Evolutionary conservation across 2,113 vertebrate genomes (phyloP), one percentile per base, ranked within the genome.

Genomic region (Onychostruthus taczanowskii): DNA sequence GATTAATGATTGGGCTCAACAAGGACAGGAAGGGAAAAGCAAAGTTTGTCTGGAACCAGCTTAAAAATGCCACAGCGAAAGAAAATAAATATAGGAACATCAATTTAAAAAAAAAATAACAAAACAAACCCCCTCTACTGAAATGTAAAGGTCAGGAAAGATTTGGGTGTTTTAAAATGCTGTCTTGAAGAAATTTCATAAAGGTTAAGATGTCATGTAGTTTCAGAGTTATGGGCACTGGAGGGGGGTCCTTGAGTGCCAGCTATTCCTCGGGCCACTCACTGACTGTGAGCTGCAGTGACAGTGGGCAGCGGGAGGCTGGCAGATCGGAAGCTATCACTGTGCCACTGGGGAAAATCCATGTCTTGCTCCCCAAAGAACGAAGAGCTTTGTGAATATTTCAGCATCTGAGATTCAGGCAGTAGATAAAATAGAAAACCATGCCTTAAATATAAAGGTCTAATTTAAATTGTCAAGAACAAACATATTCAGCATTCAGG

Each of bases 131-230:
- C 77, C 58, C 86, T 96, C 95, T 84, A 96, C 97, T 97, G 97
- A 98, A 98, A 98, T 97, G 96, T 97, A 98, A 98, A 98, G 98
- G 98, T 98, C 98, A 98, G 94, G 96, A 98, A 98, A 98, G 98
- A 98, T 98, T 98, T 98, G 98, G 98, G 97, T 98, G 98, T 98
- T 98, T 98, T 98, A 98, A 98, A 98, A 98, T 98, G 98, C 98
- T 98, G 98, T 98, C 98, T 98, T 94, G 97, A 97, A 98, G 98
- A 97, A 97, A 97, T 98, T 98, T 98, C 97, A 97, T 98, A 98
- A 98, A 99, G 98, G 98, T 98, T 98, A 98, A 98, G 98, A 98
- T 98, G 98, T 98, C 98, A 98, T 98, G 98, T 98, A 97, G 95
- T 98, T 98, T 98, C 98, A 98, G 97, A 98, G 96, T 98, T 98